phyloP scores from a whole-genome alignment of 2,113 vertebrate species.

The Tonatia bakeri region DNA sequence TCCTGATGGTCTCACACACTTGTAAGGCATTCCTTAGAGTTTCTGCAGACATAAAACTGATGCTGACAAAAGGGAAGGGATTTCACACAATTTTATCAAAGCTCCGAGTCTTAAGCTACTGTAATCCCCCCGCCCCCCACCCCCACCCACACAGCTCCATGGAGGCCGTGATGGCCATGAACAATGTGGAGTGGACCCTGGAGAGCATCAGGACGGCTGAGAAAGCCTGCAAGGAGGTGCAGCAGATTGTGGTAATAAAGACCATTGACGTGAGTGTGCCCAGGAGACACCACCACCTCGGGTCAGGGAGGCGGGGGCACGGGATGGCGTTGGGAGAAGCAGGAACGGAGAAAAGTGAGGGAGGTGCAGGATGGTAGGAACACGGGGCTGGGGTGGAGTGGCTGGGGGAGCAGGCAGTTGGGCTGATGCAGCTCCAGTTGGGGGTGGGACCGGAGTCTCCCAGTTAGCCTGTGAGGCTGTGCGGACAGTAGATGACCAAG shows the following conservation, averaged over 20 bases:
- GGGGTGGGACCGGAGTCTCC: not conserved
- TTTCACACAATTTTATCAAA: not conserved
- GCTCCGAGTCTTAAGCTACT: not conserved
- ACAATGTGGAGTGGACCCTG: conserved; percentile 73
- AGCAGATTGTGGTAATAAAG: conserved; percentile 72
- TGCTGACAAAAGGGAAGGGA: not conserved
- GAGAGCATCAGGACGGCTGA: conserved; percentile 73
- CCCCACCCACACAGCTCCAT: conserved; percentile 43
- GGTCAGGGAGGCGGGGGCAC: fast-evolving
- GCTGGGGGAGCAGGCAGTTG: not conserved
- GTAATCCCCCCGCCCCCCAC: not conserved
- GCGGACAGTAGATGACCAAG: not conserved
- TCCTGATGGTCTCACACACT: not conserved
- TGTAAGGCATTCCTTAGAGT: not conserved
- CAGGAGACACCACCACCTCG: fast-evolving
- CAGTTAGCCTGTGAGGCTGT: not conserved
- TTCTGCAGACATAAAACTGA: fast-evolving
- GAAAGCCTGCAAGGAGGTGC: conserved; percentile 71
- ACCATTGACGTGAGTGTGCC: conserved; percentile 66
- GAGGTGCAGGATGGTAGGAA: not conserved
- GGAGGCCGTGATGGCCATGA: conserved; percentile 73
- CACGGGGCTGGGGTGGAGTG: fast-evolving
- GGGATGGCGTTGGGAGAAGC: not conserved
- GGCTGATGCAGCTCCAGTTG: not conserved
- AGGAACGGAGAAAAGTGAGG: no score